These are phyloP conservation scores for Perca schrenkii DNA, from an alignment of 2,113 vertebrate genomes.

Conservation along the genomic window DNA sequence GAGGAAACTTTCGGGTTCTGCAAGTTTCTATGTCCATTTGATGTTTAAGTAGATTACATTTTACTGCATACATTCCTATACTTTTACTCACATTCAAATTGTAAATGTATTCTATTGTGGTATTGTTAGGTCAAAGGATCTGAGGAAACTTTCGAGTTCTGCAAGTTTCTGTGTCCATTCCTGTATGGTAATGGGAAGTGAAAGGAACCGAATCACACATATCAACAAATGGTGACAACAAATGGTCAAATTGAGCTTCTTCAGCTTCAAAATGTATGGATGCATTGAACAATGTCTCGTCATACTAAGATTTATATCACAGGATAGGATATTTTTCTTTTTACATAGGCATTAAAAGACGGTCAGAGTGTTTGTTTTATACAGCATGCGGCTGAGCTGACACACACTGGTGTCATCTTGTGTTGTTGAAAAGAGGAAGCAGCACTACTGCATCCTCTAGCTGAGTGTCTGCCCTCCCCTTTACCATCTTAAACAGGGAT, in stretches of 20 bases:
- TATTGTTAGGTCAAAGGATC: not conserved
- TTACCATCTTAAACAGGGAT: constrained; percentile 44
- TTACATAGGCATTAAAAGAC: not conserved
- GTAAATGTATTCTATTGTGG: not conserved
- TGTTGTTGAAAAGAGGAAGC: constrained; percentile 53
- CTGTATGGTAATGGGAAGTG: constrained; percentile 10
- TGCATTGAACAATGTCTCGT: not conserved
- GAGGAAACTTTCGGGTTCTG: not conserved
- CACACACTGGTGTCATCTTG: not conserved
- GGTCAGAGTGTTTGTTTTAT: not conserved
- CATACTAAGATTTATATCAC: not conserved
- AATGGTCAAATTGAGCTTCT: not conserved
- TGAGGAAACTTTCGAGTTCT: not conserved
- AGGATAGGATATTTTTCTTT: not conserved
- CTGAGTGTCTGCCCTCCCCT: constrained; percentile 24
- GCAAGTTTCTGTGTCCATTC: not conserved
- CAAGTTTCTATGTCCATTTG: constrained; percentile 6
- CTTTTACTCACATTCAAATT: not conserved
- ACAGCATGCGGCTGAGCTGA: not conserved
- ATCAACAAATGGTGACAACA: not conserved
- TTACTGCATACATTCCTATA: not conserved
- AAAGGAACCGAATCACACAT: not conserved
- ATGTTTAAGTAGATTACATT: not conserved
- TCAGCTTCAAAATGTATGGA: not conserved
- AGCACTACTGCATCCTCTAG: not conserved